A percentile compares a stretch with the other conserved stretches of the same genome.
phyloP scores from a whole-genome alignment of 2,113 vertebrate genomes.

The Paralichthys olivaceus region DNA sequence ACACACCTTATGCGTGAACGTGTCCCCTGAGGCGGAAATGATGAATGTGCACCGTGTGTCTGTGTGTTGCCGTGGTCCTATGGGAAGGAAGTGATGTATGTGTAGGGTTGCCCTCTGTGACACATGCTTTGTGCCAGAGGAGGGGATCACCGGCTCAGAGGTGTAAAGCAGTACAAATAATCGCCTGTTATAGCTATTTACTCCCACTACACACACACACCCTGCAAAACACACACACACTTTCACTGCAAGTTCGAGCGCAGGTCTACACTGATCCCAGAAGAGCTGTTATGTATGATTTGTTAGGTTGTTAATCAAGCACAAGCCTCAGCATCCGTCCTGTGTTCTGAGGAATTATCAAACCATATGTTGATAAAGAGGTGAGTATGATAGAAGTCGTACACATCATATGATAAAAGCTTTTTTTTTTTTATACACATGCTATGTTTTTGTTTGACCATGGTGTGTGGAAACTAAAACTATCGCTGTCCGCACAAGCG shows the following conservation, averaged over 20 bases:
- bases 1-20: constrained; percentile 5
- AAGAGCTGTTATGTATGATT: constrained; percentile 34
- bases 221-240: neutral
- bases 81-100: constrained; percentile 55
- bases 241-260: neutral
- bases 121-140: constrained; percentile 21
- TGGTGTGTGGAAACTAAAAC: too few relatives aligned
- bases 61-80: neutral
- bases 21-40: constrained; percentile 1
- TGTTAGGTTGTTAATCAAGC: constrained; percentile 2
- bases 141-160: constrained; percentile 15
- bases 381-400: too few relatives aligned
- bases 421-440: too few relatives aligned
- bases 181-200: constrained; percentile 36
- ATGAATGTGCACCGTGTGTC: constrained; percentile 31
- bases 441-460: too few relatives aligned
- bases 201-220: neutral
- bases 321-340: constrained; percentile 10
- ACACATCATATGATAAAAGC: too few relatives aligned
- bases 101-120: neutral
- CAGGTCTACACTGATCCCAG: neutral
- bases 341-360: constrained; percentile 12
- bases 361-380: neutral
- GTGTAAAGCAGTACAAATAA: constrained; percentile 27
- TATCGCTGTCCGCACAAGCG: too few relatives aligned